Evolutionary conservation across 2,797 vertebrate genomes (phyloP).

Genomic region (Cheirogaleus major): DNA sequence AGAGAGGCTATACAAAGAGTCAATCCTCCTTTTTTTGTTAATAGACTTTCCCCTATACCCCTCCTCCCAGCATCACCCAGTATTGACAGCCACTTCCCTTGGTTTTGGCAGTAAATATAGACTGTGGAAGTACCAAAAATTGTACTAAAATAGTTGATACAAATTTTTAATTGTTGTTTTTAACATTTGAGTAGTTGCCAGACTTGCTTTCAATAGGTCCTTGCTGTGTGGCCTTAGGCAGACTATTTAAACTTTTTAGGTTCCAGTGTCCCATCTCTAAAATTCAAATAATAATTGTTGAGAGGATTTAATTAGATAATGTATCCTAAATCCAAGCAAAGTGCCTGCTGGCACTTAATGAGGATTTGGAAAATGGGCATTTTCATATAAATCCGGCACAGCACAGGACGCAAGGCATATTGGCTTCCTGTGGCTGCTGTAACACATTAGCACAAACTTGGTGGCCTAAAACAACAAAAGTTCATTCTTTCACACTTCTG

Average conservation of each 20-base stretch:
- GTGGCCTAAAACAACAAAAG: neutral
- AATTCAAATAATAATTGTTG: neutral
- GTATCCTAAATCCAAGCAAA: neutral
- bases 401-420: neutral
- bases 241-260: neutral
- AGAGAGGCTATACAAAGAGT: neutral
- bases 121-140: neutral
- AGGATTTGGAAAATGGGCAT: neutral
- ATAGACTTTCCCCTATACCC: neutral
- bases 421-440: neutral
- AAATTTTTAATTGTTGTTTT: conserved; percentile 6
- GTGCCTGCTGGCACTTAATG: neutral
- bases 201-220: neutral
- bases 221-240: neutral
- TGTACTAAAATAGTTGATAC: neutral
- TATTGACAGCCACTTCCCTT: neutral
- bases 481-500: neutral
- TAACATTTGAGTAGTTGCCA: neutral
- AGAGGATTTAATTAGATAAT: neutral
- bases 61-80: rapidly evolving
- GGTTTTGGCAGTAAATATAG: neutral
- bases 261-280: neutral
- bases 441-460: neutral
- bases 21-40: neutral
- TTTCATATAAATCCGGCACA: neutral